Conservation (phyloP, 2,113 vertebrate genomes). For the Prionailurus viverrinus region DNA sequence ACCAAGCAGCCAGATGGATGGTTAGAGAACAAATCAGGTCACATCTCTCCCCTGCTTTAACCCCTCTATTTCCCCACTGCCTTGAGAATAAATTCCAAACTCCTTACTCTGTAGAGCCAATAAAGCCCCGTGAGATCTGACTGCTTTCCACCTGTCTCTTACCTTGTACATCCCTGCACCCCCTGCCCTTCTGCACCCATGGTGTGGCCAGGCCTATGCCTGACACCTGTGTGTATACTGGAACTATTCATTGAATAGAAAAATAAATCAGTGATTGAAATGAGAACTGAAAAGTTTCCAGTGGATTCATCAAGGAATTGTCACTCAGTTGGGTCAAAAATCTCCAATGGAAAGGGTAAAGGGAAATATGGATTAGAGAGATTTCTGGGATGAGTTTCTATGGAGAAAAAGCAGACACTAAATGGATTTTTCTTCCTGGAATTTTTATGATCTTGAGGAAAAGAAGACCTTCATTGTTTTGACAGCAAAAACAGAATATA, state of each 20-base stretch:
- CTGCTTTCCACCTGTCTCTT: background rate
- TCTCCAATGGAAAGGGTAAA: background rate
- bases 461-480: background rate
- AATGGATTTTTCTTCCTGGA: background rate
- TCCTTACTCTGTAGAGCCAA: background rate
- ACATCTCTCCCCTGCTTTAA: background rate
- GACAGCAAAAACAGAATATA: background rate
- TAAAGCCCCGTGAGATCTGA: background rate
- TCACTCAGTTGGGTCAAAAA: background rate
- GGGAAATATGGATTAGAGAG: background rate
- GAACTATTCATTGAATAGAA: background rate
- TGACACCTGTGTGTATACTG: background rate
- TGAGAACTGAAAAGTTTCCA: background rate
- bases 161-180: background rate
- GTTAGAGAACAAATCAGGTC: background rate
- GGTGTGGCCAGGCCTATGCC: background rate
- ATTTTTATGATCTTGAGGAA: conserved; percentile 26
- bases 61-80: background rate
- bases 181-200: too few species aligned
- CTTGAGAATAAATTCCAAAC: background rate
- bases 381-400: background rate
- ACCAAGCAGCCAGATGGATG: background rate
- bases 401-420: background rate
- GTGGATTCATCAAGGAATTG: background rate
- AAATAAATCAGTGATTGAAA: background rate